Evolutionary conservation across 1,140 invertebrate species (phyloP).

Genomic region (Orchestia grillus): DNA sequence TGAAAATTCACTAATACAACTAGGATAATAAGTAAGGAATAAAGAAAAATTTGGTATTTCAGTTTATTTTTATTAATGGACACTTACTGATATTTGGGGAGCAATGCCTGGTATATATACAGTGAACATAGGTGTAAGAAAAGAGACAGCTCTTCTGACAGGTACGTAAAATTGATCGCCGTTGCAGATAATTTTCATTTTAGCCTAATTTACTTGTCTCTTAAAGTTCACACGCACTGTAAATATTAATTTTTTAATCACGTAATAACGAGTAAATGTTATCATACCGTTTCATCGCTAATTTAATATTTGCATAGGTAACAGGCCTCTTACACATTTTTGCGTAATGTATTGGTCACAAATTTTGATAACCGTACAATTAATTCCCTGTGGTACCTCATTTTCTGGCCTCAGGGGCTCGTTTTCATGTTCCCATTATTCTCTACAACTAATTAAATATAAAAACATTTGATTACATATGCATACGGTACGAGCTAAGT

Average conservation of each 20-base stretch:
- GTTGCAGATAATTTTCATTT: background rate
- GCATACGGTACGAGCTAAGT: background rate
- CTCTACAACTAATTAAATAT: background rate
- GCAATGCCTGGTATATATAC: background rate
- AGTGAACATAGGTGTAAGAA: background rate
- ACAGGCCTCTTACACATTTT: background rate
- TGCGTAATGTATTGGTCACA: background rate
- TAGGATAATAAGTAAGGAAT: background rate
- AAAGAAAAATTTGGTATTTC: background rate
- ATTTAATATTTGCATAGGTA: background rate
- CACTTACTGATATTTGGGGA: background rate
- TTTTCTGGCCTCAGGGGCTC: background rate
- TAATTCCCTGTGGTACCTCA: background rate
- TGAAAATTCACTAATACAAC: background rate
- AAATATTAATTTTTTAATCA: background rate
- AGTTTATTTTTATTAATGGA: background rate
- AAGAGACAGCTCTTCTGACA: background rate
- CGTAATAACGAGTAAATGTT: background rate
- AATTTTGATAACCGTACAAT: background rate
- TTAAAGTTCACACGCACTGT: background rate
- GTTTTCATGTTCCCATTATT: background rate
- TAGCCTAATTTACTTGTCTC: background rate
- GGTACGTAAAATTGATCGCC: background rate
- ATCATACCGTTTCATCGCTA: background rate
- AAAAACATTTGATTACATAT: background rate